Conservation (phyloP, 2,888 invertebrate genomes). For the Drosophila buzzatii region DNA sequence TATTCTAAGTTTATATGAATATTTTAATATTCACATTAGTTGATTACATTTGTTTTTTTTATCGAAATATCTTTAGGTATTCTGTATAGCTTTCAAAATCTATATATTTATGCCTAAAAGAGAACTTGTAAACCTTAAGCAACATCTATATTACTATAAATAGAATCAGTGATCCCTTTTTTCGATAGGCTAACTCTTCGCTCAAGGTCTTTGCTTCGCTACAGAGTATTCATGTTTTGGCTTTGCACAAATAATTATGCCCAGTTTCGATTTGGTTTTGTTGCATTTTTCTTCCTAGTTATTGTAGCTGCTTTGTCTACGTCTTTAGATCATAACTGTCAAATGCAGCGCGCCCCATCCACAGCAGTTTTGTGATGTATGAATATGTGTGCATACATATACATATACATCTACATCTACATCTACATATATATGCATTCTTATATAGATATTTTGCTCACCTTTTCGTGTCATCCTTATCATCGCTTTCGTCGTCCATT, state of each 20-base stretch:
- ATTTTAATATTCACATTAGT: too few relatives aligned
- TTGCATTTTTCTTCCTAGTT: background rate
- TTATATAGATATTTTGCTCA: constrained; percentile 82
- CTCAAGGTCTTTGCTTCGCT: background rate
- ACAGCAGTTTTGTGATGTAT: background rate
- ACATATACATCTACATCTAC: background rate
- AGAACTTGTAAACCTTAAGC: too few relatives aligned
- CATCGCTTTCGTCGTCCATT: constrained; percentile 94
- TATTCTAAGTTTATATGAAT: too few relatives aligned
- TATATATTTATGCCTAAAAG: too few relatives aligned
- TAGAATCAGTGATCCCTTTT: too few relatives aligned
- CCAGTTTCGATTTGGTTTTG: background rate
- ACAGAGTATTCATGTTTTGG: background rate
- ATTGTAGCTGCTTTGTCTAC: constrained; percentile 18
- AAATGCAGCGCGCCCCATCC: constrained; percentile 48
- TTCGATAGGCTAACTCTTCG: too few relatives aligned
- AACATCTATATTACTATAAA: too few relatives aligned
- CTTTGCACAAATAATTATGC: background rate
- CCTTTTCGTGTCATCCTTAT: constrained; percentile 94
- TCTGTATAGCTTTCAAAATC: too few relatives aligned
- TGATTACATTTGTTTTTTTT: too few relatives aligned
- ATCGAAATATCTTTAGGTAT: too few relatives aligned
- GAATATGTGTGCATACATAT: background rate
- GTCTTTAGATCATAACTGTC: constrained; percentile 58
- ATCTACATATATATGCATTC: background rate